Base-by-base conservation (phyloP, 2,797 vertebrate species). In the Pipistrellus pygmaeus region DNA sequence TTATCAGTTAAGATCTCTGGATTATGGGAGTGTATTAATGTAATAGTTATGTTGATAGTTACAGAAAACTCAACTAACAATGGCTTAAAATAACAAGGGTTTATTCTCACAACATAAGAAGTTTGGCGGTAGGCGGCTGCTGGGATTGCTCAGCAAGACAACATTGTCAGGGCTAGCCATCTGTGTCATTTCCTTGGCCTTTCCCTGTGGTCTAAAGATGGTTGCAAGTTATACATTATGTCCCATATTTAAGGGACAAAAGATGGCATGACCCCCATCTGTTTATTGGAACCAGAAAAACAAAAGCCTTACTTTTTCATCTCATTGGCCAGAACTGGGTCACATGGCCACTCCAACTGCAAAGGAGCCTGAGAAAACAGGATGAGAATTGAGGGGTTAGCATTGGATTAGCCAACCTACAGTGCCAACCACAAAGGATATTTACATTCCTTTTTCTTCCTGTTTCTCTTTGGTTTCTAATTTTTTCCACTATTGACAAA, bases 1-100 rank as follows among this genome's bases (percentile, higher is more conserved):
- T 87, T 87, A 41, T 60, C 30, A 38, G 23, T 76, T 55, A 80
- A 10, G 35, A 62, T 71, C 41, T 80, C 53, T 72, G 32, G 57
- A 38, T 71, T 25, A 64, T 60, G 35, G 17, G 32, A 77, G 32
- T n/a, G 5, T 81, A 64, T 64, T 48, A 76, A 84, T 41, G 20
- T 30, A 73, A 66, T 21, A 53, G 35, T n/a, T 87, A 77, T 23
- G 18, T 51, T 68, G 15, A 60, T 72, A 90, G 46, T 55, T 57
- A 77, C n/a, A 85, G 64, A 95, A 78, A 82, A 55, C 23, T 25
- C 85, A 92, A 55, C 76, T 57, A 89, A 41, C 85, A 48, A 64
- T 62, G 32, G 46, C 72, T 94, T 90, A 92, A 96, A 87, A 90
- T 90, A 92, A 77, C 14, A 84, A 66, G 78, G 17, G 53, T 85